phyloP scores from a whole-genome alignment of 1,140 invertebrate species.

The Aphis craccivora region DNA sequence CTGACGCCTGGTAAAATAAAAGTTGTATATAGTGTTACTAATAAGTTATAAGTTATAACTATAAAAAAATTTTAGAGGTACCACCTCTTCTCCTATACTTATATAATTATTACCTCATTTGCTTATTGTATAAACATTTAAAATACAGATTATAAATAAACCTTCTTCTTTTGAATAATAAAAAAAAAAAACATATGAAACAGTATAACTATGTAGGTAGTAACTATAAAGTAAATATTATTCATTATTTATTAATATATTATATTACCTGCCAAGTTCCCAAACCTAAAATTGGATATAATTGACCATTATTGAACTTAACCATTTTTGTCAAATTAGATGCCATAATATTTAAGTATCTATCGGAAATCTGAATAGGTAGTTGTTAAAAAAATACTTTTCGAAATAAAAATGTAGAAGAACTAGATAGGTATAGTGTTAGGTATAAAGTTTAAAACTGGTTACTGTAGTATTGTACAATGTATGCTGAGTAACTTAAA shows the following conservation, averaged over 20 bases:
- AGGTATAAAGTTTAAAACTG: background rate
- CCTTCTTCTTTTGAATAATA: too few relatives aligned
- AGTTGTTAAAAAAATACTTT: background rate
- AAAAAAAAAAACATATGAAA: too few relatives aligned
- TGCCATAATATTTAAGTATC: conserved; percentile 23
- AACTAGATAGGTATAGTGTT: background rate
- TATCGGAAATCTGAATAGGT: too few relatives aligned
- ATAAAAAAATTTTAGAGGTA: too few relatives aligned
- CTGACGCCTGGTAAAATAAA: background rate
- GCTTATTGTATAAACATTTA: too few relatives aligned
- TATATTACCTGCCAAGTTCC: conserved; percentile 79
- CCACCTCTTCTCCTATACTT: too few relatives aligned
- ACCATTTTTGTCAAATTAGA: conserved; percentile 32
- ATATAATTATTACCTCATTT: too few relatives aligned
- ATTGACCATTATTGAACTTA: conserved; percentile 70
- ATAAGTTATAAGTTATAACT: too few relatives aligned
- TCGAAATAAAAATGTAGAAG: background rate
- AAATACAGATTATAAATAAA: too few relatives aligned
- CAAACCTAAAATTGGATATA: conserved; percentile 75
- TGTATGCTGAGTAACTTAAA: background rate
- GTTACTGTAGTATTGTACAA: background rate
- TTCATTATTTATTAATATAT: conserved; percentile 60
- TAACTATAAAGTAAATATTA: too few relatives aligned
- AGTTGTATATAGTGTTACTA: background rate
- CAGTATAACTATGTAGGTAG: too few relatives aligned